Evolutionary conservation across 2,797 vertebrate genomes (phyloP), one percentile per base, ranked within the genome.

Genomic region (Silurus lanzhouensis): DNA sequence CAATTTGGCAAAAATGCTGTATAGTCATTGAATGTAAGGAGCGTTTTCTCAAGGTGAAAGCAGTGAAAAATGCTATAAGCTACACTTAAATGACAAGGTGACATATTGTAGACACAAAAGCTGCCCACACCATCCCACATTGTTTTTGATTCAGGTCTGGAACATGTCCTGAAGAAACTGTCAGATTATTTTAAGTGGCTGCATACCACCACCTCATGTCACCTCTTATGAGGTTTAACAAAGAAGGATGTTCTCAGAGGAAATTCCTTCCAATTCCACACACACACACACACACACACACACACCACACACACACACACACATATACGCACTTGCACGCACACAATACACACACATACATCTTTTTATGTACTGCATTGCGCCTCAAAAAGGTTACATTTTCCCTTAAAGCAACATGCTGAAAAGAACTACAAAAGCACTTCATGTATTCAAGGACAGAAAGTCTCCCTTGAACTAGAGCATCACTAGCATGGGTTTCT

Each of bases 181-280:
- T 89, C 87, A 90, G 92, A 93, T 94, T 92, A 92, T 87, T 91
- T 85, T 80, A 92, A 94, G 93, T 94, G 92, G 91, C 84, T 89
- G 89, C 93, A 94, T 94, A 93, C 93, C 95, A 94, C 66, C 92
- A 92, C 93, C 92, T 92, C 90, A 91, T 88, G 78, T 87, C 88
- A 17, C 25, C 71, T 84, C 3, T 80, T 87, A 87, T 87, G 77
- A 72, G 78, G 81, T 57, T 83, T 52, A 44, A 88, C 88, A 86
- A 87, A 87, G 84, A 78, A 71, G 52, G 79, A 89, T 27, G 44
- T 81, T 75, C 75, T 61, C 61, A 82, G n/a, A 70, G 75, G 84
- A 85, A 38, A 87, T 88, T 6, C 27, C 84, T 90, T 93, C 92
- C 90, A 92, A 84, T 88, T 88, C 81, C 83, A 87, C 61, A 76